Evolutionary conservation across 2,797 vertebrate genomes (phyloP), one percentile per base, ranked within the genome.

Genomic region (Onychomys leucogaster): DNA sequence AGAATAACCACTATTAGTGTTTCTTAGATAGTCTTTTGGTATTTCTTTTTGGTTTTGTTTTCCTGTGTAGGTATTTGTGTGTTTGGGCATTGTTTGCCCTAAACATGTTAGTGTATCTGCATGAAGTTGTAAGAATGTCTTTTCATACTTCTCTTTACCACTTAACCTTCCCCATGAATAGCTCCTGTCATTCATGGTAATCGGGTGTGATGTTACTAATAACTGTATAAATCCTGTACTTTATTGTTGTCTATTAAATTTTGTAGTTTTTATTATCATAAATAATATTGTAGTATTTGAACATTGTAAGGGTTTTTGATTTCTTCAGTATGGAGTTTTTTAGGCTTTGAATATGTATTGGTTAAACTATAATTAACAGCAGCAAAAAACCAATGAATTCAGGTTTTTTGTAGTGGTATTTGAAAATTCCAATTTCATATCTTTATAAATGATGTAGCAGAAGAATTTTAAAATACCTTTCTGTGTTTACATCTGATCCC

Each of bases 81-180:
- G 25, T 92, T 94, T 95, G 14, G 96, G 49, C 90, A 86, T 83
- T 86, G 81, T 90, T 90, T 94, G 27, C 41, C 90, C 65, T 17
- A 37, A 71, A 46, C 90, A 21, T 85, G 81, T 94, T 81, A 80
- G n/a, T 95, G 52, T 97, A 69, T 92, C 96, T 96, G 46, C 82
- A 63, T 95, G 83, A 93, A 94, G 82, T 89, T 97, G 23, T 94
- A 92, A 92, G 94, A 86, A 67, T 87, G 37, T 91, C n/a, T 29
- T 90, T 93, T 59, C 14, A 77, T 92, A 78, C 55, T 78, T 97
- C 49, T 95, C 63, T 97, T 86, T 96, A 75, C 76, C 37, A 84
- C 23, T 97, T 82, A 85, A 5, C 52, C 69, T 92, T 90, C 77
- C 59, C 55, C 8, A 19, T 80, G 83, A 93, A 5, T 46, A 57